Base-by-base conservation (phyloP, 2,797 vertebrate species). In the Alosa sapidissima region DNA sequence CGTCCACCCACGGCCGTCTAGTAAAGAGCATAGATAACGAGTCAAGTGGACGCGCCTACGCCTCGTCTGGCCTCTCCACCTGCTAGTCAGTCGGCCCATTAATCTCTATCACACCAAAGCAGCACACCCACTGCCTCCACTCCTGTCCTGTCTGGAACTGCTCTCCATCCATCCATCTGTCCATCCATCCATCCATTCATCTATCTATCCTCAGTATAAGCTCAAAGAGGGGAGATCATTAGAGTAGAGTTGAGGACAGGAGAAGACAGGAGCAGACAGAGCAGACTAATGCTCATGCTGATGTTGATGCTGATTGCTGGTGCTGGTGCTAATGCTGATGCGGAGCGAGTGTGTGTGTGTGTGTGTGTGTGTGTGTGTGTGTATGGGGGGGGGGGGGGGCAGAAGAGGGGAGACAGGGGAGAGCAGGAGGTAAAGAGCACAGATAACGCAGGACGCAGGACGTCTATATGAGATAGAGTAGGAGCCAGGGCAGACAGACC, bases 61-160 rank as follows among this genome's bases (percentile, higher is more conserved):
- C 54, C 19, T 55, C 41, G 16, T 78, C 72, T 78, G 10, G 36
- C 72, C 41, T 47, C 19, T 78, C 72, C 16, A 21, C 19, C 36
- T 78, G 86, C 85, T 81, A 84, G 84, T 88, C 87, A 89, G 85
- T 86, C 86, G 82, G 83, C 83, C 85, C 89, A 90, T 92, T 90
- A 87, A 89, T 91, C 90, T 92, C 89, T 86, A 88, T 89, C 89
- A 81, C 55, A 86, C 89, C 87, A 87, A 88, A 86, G 88, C 86
- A 88, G 89, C 90, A 87, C 85, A 86, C 88, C 58, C 28, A 41
- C 86, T 88, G 88, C 89, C 87, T 92, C 88, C 85, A 81, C 41
- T 2, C 52, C 48, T 13, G 16, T 10, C 36, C 72, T 47, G 5
- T 47, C 72, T 47, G 52, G 52, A 19, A 16, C 13, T 19, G 4